These are phyloP conservation scores for Callionymus lyra DNA, from an alignment of 2,113 vertebrate genomes.

Conservation along the genomic window DNA sequence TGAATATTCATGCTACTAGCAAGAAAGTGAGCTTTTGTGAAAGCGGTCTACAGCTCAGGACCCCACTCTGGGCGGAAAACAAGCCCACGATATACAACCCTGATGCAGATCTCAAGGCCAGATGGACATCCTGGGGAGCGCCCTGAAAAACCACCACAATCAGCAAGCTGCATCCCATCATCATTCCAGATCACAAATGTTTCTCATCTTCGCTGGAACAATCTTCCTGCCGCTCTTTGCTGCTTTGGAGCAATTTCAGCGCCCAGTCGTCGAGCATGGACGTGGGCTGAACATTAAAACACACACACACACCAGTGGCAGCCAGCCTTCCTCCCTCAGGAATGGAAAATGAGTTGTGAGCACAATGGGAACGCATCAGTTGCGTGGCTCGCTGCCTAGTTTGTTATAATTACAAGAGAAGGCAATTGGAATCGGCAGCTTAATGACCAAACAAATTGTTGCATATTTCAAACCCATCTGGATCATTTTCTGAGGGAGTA, in stretches of 20 bases:
- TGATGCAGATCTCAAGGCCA: no score
- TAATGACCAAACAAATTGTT: slow-evolving; percentile 64
- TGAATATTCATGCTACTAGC: no score
- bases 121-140: no score
- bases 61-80: no score
- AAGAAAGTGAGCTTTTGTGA: no score
- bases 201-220: neutral
- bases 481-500: slow-evolving; percentile 52
- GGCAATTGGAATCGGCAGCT: slow-evolving; percentile 46
- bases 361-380: slow-evolving; percentile 48
- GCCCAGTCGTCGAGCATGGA: slow-evolving; percentile 15
- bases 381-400: slow-evolving; percentile 35
- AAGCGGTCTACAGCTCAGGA: no score
- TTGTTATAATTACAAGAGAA: slow-evolving; percentile 55
- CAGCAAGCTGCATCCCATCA: no score
- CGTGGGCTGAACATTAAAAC: slow-evolving; percentile 38
- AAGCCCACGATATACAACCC: no score
- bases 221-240: slow-evolving; percentile 19
- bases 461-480: slow-evolving; percentile 63
- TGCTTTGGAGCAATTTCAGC: slow-evolving; percentile 20
- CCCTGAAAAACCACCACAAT: no score
- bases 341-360: slow-evolving; percentile 45
- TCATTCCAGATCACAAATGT: neutral
- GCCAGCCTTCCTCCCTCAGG: slow-evolving; percentile 29
- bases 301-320: slow-evolving; percentile 21